These are phyloP conservation scores for Pseudorhombus dupliciocellatus DNA, from an alignment of 2,113 vertebrate genomes.

Conservation along the genomic window DNA sequence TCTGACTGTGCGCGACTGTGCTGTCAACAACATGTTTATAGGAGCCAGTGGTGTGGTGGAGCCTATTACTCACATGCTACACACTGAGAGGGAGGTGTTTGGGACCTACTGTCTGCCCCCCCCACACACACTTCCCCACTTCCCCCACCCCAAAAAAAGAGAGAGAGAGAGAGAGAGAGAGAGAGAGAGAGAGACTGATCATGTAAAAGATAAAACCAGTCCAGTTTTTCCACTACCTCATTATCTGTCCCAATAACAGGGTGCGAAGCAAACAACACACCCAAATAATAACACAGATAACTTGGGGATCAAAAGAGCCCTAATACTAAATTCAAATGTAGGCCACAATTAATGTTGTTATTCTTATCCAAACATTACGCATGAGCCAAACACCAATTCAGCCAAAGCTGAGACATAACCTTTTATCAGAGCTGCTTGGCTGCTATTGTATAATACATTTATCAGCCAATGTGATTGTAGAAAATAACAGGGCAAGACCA, in stretches of 20 bases:
- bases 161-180: no score
- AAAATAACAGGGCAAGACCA: not conserved
- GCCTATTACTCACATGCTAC: conserved; percentile 40
- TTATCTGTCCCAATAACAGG: no score
- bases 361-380: not conserved
- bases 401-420: not conserved
- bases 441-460: not conserved
- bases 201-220: not conserved
- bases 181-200: not conserved
- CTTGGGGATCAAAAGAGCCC: no score
- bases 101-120: conserved; percentile 13
- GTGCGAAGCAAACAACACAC: no score
- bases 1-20: conserved; percentile 45
- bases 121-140: no score
- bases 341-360: not conserved
- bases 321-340: not conserved
- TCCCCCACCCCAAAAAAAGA: not conserved
- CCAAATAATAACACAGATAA: no score
- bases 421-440: not conserved
- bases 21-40: conserved; percentile 64
- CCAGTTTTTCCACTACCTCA: not conserved
- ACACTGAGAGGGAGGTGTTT: conserved; percentile 46
- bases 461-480: not conserved
- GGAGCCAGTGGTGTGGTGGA: conserved; percentile 50
- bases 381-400: not conserved